phyloP scores from a whole-genome alignment of 37 sponge, comb jelly and placozoan species.

The Hexactinellida sp. region DNA sequence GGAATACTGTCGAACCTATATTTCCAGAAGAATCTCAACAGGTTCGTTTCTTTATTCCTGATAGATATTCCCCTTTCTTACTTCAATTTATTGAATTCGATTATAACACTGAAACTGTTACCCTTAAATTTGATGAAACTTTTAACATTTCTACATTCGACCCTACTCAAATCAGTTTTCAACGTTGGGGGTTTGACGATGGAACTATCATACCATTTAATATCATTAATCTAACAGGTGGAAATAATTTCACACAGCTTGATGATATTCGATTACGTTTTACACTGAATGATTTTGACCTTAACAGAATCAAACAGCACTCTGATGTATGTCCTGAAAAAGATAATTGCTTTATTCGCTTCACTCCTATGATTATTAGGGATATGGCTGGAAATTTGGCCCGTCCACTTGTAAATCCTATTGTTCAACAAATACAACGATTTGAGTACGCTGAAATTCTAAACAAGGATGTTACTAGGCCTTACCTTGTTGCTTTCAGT shows the following conservation, averaged over 20 bases:
- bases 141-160: constrained; percentile 72
- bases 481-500: constrained; percentile 34
- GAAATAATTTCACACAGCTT: constrained; percentile 33
- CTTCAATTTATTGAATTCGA: constrained; percentile 50
- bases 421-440: constrained; percentile 7
- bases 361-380: constrained; percentile 28
- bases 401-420: constrained; percentile 18
- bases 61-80: constrained; percentile 36
- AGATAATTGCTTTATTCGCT: constrained; percentile 45
- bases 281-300: constrained; percentile 33
- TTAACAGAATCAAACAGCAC: constrained; percentile 62
- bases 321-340: background rate
- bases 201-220: constrained; percentile 19
- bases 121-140: constrained; percentile 53
- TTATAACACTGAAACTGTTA: constrained; percentile 29
- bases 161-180: constrained; percentile 63
- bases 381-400: constrained; percentile 74
- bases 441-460: constrained; percentile 36
- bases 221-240: constrained; percentile 45
- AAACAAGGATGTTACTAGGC: constrained; percentile 24
- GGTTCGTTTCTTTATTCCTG: constrained; percentile 45
- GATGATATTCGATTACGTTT: constrained; percentile 61
- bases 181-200: constrained; percentile 57
- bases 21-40: constrained; percentile 13
- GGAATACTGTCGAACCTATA: constrained; percentile 25